Base-by-base conservation (phyloP, 2,113 vertebrate genomes). In the Sinocyclocheilus anophthalmus region DNA sequence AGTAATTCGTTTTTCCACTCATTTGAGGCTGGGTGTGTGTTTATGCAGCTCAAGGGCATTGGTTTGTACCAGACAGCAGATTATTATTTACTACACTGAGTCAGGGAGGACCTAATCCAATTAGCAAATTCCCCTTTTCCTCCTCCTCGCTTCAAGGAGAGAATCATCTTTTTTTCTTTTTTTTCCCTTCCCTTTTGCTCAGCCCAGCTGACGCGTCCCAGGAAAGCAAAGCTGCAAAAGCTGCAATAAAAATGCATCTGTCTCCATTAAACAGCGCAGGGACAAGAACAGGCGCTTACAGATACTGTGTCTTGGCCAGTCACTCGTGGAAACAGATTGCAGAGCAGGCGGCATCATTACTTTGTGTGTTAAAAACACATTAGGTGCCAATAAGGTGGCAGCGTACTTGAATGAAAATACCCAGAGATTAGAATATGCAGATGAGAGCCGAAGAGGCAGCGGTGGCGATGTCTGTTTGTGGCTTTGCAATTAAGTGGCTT, bases 291-390 rank as follows among this genome's bases (percentile, higher is more conserved):
- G 65, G 48, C 30, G 75, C 76, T 81, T 45, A 50, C 81, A 86
- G 82, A 73, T 61, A 82, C 76, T 73, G 84, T 85, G 75, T 90
- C 87, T 90, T 90, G 84, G 83, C 87, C 53, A 88, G 78, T 76
- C 72, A 83, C 89, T 89, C 88, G 33, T 90, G 84, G 55, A 85
- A 91, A 42, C 76, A 93, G 89, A 93, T 90, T 91, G 55, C 78
- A 89, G 90, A 80, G 85, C 88, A 90, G 79, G 84, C 85, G 81
- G 89, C 80, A 88, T 89, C 79, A 89, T 92, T 92, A 93, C 76
- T 94, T 91, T 91, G 45, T 85, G 53, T 91, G 84, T 84, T 91
- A 86, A 87, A 91, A 93, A 85, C 86, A 61, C 86, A 93, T 92
- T 91, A 88, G 79, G 82, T 89, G 89, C 84, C 81, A 59, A 81